phyloP scores from a whole-genome alignment of 2,888 invertebrate species.

The Formica aserva region DNA sequence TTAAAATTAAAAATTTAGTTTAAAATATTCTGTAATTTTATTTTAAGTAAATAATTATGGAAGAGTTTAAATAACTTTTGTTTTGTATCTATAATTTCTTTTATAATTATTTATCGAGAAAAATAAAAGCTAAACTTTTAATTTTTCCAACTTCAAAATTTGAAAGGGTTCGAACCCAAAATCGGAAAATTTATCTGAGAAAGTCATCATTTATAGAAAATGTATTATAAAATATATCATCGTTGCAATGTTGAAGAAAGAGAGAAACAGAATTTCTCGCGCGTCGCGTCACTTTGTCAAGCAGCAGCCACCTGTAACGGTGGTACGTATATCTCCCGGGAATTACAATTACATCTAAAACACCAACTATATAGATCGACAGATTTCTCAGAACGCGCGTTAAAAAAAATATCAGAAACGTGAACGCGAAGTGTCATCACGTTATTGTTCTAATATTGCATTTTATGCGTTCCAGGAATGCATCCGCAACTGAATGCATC shows the following conservation, averaged over 20 bases:
- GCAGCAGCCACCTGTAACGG: conserved; percentile 12
- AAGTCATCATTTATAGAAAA: background rate
- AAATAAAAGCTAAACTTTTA: background rate
- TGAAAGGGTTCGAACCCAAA: background rate
- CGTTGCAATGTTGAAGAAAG: background rate
- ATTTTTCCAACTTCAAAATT: background rate
- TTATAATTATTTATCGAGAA: background rate
- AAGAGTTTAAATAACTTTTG: background rate
- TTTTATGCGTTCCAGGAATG: conserved; percentile 10
- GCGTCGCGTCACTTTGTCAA: background rate
- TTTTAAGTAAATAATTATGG: background rate
- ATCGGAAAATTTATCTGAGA: background rate
- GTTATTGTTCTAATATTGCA: background rate
- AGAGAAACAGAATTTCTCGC: background rate
- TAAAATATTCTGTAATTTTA: background rate
- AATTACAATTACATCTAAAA: conserved; percentile 35
- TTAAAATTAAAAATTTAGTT: background rate
- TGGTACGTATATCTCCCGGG: background rate
- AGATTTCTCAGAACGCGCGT: conserved; percentile 11
- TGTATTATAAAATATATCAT: background rate
- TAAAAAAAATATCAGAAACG: conserved; percentile 13
- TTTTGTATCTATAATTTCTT: background rate
- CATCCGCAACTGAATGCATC: background rate
- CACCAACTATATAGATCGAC: background rate
- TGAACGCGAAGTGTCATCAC: conserved; percentile 9